Evolutionary conservation across 2,113 vertebrate species (phyloP), one percentile per base, ranked within the genome.

Genomic region (Aegotheles bennettii): DNA sequence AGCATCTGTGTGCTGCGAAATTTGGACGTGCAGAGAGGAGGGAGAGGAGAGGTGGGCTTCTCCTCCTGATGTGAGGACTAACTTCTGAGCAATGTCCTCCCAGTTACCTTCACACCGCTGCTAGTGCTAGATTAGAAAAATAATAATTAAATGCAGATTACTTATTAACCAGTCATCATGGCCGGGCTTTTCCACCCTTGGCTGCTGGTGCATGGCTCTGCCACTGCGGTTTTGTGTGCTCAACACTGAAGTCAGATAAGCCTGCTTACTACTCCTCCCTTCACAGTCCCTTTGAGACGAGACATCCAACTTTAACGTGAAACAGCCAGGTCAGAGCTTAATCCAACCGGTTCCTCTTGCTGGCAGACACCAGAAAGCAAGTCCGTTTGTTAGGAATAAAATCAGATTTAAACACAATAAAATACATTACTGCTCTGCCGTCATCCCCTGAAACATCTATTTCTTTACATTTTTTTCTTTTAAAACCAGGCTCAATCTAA

Each of bases 121-220:
- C 73, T 36, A n/a, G n/a, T 28, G 43, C 73, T 76, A 23, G 31
- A 60, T 84, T 78, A 53, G 42, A 53, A 43, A 69, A 54, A 11
- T 4, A 67, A 33, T 13, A 57, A 90, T 78, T 87, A 85, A 73
- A 38, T 9, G 23, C 29, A 85, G 79, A 65, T 92, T 73, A 96
- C 36, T 94, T 85, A 94, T 95, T 95, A 96, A 95, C 93, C 29
- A 79, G 64, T n/a, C 43, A 43, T 42, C 57, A 36, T 1, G 13
- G 71, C 15, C 11, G 5, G 48, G 78, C n/a, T 76, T 29, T 56
- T 81, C 91, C 56, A 33, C 10, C 69, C 84, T 77, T 81, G 80
- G 93, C 64, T 89, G 89, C 90, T 57, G 75, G 67, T 50, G 76
- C 38, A 10, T 1, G 1, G 61, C 42, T 45, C 73, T 78, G 82